Percentiles rank a stretch among this genome's conserved stretches.
These are phyloP conservation scores for Hyles euphorbiae DNA, from an alignment of 1,140 invertebrate species.

Conservation along the genomic window DNA sequence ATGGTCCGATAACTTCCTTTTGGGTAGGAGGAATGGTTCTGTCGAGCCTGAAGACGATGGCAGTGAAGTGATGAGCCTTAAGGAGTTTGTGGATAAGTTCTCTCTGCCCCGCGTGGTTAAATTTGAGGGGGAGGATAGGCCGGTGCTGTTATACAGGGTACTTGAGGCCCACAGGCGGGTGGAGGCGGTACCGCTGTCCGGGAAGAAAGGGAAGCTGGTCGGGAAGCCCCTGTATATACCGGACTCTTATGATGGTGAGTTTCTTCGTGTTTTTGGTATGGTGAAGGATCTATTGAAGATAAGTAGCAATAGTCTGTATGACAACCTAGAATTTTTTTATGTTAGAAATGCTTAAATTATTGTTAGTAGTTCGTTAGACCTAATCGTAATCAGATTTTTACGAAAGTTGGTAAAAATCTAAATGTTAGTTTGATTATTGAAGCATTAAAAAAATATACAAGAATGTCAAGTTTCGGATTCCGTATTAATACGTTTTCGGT, in stretches of 20 bases:
- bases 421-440: too few relatives aligned
- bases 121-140: constrained; percentile 70
- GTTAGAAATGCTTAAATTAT: too few relatives aligned
- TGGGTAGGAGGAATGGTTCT: constrained; percentile 59
- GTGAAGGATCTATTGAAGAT: too few relatives aligned
- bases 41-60: constrained; percentile 59
- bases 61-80: constrained; percentile 67
- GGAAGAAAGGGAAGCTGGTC: constrained; percentile 76
- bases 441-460: too few relatives aligned
- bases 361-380: too few relatives aligned
- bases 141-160: constrained; percentile 75
- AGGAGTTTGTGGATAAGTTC: constrained; percentile 76
- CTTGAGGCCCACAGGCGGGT: constrained; percentile 75
- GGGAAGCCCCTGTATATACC: constrained; percentile 75
- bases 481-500: too few relatives aligned
- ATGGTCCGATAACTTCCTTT: constrained; percentile 71
- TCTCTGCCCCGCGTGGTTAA: constrained; percentile 76
- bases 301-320: too few relatives aligned
- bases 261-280: constrained; percentile 5
- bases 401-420: too few relatives aligned
- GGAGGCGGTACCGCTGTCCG: constrained; percentile 71
- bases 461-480: too few relatives aligned
- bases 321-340: too few relatives aligned
- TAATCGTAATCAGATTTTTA: too few relatives aligned
- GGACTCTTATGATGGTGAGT: constrained; percentile 78